phyloP scores from a whole-genome alignment of 92 coral and sea anemone genomes.

The Phenganax marumi region DNA sequence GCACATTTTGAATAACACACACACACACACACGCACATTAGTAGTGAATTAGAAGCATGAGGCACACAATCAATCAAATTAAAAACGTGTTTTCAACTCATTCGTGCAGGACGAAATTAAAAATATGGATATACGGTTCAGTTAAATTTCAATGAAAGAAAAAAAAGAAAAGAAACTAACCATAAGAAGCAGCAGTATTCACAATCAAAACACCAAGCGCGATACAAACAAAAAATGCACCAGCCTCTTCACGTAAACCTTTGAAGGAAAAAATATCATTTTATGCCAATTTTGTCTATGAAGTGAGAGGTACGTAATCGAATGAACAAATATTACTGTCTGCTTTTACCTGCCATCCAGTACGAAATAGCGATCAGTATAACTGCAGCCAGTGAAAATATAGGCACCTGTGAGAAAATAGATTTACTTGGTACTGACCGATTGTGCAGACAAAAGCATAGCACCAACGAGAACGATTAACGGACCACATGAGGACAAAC shows the following conservation, averaged over 20 bases:
- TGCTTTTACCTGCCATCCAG: conserved; percentile 70
- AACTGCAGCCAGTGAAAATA: conserved; percentile 59
- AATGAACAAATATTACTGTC: background rate
- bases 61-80: no score
- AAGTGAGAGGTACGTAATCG: background rate
- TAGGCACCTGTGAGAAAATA: conserved; percentile 56
- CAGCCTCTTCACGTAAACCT: conserved; percentile 37
- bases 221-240: conserved; percentile 24
- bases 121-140: no score
- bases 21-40: no score
- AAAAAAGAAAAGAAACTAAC: background rate
- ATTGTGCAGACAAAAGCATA: no score
- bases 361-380: conserved; percentile 50
- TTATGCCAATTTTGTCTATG: background rate
- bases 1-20: background rate
- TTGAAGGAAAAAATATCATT: background rate
- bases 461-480: no score
- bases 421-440: background rate
- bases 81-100: no score
- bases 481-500: no score
- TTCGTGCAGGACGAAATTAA: no score
- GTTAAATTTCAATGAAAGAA: no score
- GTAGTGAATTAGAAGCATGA: background rate
- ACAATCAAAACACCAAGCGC: conserved; percentile 22
- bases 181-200: conserved; percentile 40